Evolutionary conservation across 1,140 invertebrate genomes (phyloP).

Genomic region (Proales similis): DNA sequence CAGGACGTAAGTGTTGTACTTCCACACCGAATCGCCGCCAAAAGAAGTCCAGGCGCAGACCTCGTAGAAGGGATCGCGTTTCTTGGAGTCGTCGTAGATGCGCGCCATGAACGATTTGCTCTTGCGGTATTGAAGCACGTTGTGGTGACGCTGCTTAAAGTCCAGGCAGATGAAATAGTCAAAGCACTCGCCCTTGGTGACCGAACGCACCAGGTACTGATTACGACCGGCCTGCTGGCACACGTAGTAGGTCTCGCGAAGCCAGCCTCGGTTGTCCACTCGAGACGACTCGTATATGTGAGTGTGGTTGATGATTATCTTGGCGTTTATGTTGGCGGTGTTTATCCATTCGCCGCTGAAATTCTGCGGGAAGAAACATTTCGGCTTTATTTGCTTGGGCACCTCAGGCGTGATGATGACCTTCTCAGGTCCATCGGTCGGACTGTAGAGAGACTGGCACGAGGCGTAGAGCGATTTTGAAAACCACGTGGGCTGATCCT

Average conservation of each 20-base stretch:
- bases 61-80: slow-evolving; percentile 35
- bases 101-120: slow-evolving; percentile 27
- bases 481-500: slow-evolving; percentile 37
- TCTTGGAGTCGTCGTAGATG: slow-evolving; percentile 22
- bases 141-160: slow-evolving; percentile 27
- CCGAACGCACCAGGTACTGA: slow-evolving; percentile 30
- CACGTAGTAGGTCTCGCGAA: slow-evolving; percentile 31
- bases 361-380: slow-evolving; percentile 35
- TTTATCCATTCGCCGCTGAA: slow-evolving; percentile 37
- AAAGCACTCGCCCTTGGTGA: slow-evolving; percentile 38
- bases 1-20: slow-evolving; percentile 30
- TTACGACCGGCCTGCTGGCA: slow-evolving; percentile 35
- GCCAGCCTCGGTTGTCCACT: slow-evolving; percentile 37
- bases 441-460: slow-evolving; percentile 21
- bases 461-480: slow-evolving; percentile 29
- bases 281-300: slow-evolving; percentile 24
- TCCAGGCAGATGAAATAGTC: slow-evolving; percentile 38
- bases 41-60: slow-evolving; percentile 38
- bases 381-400: slow-evolving; percentile 7
- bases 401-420: slow-evolving; percentile 31
- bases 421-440: slow-evolving; percentile 28
- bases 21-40: slow-evolving; percentile 20
- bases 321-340: slow-evolving; percentile 36
- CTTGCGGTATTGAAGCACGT: slow-evolving; percentile 27
- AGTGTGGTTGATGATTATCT: slow-evolving; percentile 22